These are phyloP conservation scores for Petrocephalus sullivani DNA, from an alignment of 2,797 vertebrate genomes.

Conservation along the genomic window DNA sequence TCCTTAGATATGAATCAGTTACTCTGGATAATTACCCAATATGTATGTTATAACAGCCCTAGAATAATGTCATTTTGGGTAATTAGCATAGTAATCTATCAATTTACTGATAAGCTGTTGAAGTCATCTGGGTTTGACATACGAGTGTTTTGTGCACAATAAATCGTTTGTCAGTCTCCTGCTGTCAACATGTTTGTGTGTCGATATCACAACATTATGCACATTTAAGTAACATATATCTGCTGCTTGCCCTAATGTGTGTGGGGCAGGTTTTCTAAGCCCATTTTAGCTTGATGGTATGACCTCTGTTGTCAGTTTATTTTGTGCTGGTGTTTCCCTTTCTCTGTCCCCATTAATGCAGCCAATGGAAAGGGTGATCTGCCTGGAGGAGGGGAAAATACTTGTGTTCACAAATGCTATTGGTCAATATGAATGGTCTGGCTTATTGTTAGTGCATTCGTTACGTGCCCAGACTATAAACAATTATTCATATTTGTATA, in stretches of 20 bases:
- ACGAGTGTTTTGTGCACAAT: background rate
- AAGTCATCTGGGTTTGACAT: background rate
- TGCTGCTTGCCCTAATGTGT: background rate
- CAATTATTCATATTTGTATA: background rate
- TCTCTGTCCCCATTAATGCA: background rate
- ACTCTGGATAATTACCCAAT: constrained; percentile 25
- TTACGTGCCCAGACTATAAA: background rate
- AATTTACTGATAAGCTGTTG: constrained; percentile 1
- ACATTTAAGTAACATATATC: background rate
- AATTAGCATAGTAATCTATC: constrained; percentile 45
- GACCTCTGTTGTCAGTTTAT: background rate
- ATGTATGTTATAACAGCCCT: constrained; percentile 23
- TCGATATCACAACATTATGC: background rate
- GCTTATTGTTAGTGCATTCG: background rate
- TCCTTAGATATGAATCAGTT: constrained; percentile 40
- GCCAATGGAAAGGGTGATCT: background rate
- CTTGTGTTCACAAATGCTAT: background rate
- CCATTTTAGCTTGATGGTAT: background rate
- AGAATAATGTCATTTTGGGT: constrained; percentile 44
- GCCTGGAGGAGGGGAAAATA: background rate
- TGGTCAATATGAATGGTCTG: background rate
- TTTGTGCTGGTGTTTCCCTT: background rate
- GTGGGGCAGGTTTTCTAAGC: background rate
- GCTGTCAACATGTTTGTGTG: background rate
- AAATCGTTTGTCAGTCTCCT: background rate